Base-by-base conservation (phyloP, 1,140 invertebrate genomes). In the Dendroctonus ponderosae region DNA sequence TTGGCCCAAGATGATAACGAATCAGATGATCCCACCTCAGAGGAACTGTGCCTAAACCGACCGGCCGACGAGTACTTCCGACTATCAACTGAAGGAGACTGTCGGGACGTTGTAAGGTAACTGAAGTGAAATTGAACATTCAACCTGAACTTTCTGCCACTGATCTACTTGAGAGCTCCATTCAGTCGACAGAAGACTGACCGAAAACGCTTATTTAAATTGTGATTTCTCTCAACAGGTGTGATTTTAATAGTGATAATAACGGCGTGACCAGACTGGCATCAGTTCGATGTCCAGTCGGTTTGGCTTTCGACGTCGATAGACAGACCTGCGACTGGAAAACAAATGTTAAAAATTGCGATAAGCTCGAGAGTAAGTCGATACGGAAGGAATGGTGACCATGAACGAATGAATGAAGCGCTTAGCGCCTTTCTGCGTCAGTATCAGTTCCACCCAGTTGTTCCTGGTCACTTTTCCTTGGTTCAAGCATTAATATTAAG, bases 281-380 rank as follows among this genome's bases (percentile, higher is more conserved):
- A 61, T 88, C 90, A 62, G 91, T 96, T 71, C 84, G 89, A 74
- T 97, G 94, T 80, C 92, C 93, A 67, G 89, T 87, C 75, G 92
- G 93, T 80, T 85, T 97, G 77, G 92, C 91, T 76, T 97, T 97
- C 84, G 94, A 97, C 87, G 91, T 97, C 79, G 89, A 93, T 81
- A 86, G 92, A 75, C 93, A 97, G 80, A 95, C 93, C 70, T 96
- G 94, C 84, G 93, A 96, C 83, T 97, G 93, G 92, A 96, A 94
- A 86, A 88, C 90, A 76, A 90, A 94, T 85, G 93, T 96, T 83
- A 92, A 93, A 86, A 95, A 94, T 88, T 96, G 93, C 85, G 89
- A 94, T 83, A 85, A 88, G 81, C 77, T 91, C 80, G 92, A 94
- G 86, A 94, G 93, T 95, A 92, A 95, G 92, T 89, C 81, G 70